These are phyloP conservation scores for Mormyrus proboscirostris DNA, from an alignment of 2,797 vertebrate species.

Conservation along the genomic window DNA sequence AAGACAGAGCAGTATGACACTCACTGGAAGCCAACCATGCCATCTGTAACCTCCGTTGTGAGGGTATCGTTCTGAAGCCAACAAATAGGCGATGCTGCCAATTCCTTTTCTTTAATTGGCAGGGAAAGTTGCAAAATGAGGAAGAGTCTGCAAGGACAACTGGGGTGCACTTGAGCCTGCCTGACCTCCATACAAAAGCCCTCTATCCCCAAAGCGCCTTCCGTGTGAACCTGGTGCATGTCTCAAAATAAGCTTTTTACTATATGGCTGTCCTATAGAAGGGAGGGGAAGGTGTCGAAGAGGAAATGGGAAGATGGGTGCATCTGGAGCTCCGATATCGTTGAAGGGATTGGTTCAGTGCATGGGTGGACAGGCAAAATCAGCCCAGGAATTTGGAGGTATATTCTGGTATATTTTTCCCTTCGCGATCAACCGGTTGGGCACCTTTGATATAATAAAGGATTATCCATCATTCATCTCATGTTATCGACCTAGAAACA, in stretches of 20 bases:
- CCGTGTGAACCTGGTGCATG: neutral
- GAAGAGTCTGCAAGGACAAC: neutral
- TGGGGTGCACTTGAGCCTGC: neutral
- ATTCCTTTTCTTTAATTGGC: constrained; percentile 14
- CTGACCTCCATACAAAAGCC: neutral
- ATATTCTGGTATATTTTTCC: neutral
- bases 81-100: neutral
- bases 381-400: neutral
- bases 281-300: neutral
- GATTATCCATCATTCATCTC: neutral
- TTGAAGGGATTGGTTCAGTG: neutral
- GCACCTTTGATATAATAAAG: neutral
- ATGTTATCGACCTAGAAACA: neutral
- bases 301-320: neutral
- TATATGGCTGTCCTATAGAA: neutral
- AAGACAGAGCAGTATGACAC: neutral
- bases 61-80: constrained; percentile 8
- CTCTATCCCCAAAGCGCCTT: neutral
- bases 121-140: constrained; percentile 1
- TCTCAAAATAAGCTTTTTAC: constrained; percentile 6
- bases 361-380: neutral
- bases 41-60: neutral
- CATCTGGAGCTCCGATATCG: neutral
- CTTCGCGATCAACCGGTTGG: neutral
- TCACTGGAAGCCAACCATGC: constrained; percentile 1